phyloP scores from a whole-genome alignment of 2,888 invertebrate species.

The Napeogenes inachia region DNA sequence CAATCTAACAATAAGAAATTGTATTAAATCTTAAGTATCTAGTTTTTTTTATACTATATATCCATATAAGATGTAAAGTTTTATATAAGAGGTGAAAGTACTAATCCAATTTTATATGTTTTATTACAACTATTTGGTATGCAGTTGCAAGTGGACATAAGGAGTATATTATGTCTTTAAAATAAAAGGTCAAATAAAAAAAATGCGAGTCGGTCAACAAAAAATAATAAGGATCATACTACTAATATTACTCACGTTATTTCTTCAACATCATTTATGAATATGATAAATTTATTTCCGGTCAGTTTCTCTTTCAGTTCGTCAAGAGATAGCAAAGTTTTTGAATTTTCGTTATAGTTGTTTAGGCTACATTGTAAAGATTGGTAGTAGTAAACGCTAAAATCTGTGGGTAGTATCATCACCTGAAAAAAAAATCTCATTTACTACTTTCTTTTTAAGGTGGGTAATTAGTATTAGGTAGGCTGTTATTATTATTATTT shows the following conservation, averaged over 20 bases:
- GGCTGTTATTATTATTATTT: not conserved
- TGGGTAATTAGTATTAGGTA: not conserved
- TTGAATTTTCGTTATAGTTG: constrained; percentile 63
- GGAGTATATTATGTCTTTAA: too few species aligned
- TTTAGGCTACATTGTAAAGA: constrained; percentile 69
- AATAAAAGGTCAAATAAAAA: too few species aligned
- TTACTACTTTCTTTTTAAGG: not conserved
- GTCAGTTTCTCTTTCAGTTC: constrained; percentile 70
- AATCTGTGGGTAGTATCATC: constrained; percentile 72
- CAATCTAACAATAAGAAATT: constrained; percentile 68
- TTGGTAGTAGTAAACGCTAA: constrained; percentile 72
- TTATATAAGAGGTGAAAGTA: too few species aligned
- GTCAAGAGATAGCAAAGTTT: constrained; percentile 58
- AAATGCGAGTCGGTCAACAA: not conserved
- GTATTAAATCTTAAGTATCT: not conserved
- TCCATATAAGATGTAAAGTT: too few species aligned
- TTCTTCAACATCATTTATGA: constrained; percentile 60
- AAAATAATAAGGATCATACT: not conserved
- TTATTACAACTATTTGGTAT: too few species aligned
- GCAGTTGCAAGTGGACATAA: too few species aligned
- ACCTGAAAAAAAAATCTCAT: constrained; percentile 54
- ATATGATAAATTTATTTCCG: constrained; percentile 60
- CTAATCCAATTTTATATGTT: too few species aligned
- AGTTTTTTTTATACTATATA: too few species aligned
- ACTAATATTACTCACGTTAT: constrained; percentile 47